Evolutionary conservation across 1,140 invertebrate species (phyloP).

Genomic region (Hestina assimilis): DNA sequence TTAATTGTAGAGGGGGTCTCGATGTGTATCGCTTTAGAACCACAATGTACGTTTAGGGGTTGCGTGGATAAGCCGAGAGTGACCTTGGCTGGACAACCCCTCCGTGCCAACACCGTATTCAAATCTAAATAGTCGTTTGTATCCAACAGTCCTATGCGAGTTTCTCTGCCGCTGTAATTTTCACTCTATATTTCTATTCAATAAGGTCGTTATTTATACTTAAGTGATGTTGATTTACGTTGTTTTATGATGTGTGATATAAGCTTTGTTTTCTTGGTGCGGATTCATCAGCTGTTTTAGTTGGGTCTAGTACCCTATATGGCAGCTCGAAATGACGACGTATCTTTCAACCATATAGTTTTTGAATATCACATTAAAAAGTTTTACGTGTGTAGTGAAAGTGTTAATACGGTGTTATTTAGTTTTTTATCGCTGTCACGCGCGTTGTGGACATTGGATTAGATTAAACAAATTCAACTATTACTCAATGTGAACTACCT

Average conservation of each 20-base stretch:
- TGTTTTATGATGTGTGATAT: slow-evolving; percentile 27
- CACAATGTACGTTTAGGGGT: slow-evolving; percentile 47
- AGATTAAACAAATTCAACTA: too few species aligned
- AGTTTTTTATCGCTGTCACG: too few species aligned
- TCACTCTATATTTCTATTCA: slow-evolving; percentile 31
- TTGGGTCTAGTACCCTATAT: slow-evolving; percentile 57
- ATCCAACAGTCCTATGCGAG: slow-evolving; percentile 53
- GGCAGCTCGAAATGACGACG: slow-evolving; percentile 49
- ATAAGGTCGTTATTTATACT: slow-evolving; percentile 36
- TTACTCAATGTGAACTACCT: too few species aligned
- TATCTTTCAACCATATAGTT: slow-evolving; percentile 30
- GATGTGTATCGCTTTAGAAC: slow-evolving; percentile 53
- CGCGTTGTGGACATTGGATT: too few species aligned
- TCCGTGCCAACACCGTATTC: slow-evolving; percentile 48
- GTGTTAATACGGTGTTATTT: slow-evolving; percentile 9
- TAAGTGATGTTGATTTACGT: slow-evolving; percentile 22
- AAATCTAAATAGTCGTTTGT: slow-evolving; percentile 62
- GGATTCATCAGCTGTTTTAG: slow-evolving; percentile 71
- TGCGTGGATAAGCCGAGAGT: slow-evolving; percentile 66
- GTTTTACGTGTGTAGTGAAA: background rate
- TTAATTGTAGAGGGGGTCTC: slow-evolving; percentile 48
- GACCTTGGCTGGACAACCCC: slow-evolving; percentile 61
- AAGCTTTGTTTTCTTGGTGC: slow-evolving; percentile 63
- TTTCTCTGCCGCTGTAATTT: slow-evolving; percentile 33
- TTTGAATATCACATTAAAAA: slow-evolving; percentile 1